phyloP scores from a whole-genome alignment of 2,113 vertebrate species.

The Bambusicola thoracicus region DNA sequence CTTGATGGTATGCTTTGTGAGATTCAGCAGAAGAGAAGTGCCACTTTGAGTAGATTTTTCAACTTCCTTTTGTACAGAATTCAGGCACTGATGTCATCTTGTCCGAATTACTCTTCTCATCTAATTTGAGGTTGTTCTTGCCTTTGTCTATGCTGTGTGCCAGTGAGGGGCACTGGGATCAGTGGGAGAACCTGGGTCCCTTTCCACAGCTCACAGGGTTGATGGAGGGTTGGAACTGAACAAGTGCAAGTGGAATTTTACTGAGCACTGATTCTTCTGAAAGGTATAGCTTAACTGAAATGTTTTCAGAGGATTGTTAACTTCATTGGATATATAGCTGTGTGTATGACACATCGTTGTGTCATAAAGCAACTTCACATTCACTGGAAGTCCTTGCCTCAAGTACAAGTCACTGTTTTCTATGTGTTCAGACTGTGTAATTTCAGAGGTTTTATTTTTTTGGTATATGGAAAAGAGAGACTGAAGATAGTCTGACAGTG shows the following conservation, averaged over 20 bases:
- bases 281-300: background rate
- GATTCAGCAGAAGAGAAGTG: background rate
- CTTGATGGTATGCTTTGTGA: background rate
- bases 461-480: background rate
- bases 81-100: background rate
- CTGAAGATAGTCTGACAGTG: background rate
- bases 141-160: background rate
- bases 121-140: background rate
- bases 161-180: background rate
- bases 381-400: background rate
- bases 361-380: background rate
- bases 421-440: background rate
- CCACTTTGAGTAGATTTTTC: background rate
- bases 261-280: background rate
- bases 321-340: background rate
- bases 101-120: background rate
- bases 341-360: background rate
- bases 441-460: background rate
- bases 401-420: background rate
- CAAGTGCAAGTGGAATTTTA: background rate
- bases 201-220: fast-evolving
- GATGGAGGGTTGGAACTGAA: background rate
- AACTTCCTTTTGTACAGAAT: background rate
- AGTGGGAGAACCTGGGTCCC: background rate
- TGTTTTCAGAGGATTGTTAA: background rate